Conservation (phyloP, 2,888 invertebrate species). For the Teleiodes luculella region DNA sequence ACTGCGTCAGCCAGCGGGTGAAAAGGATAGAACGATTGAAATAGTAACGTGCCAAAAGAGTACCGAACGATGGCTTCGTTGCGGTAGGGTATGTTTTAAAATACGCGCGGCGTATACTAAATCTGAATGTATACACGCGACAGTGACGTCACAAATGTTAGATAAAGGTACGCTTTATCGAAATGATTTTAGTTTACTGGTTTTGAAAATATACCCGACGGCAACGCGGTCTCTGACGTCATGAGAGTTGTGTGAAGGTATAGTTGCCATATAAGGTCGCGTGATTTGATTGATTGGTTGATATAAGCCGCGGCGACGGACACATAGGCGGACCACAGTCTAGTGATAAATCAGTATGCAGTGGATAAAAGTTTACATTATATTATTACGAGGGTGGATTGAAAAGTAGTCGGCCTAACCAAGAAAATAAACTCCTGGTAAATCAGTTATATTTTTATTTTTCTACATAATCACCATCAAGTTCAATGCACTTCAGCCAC, state of each 20-base stretch:
- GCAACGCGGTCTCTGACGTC: conserved; percentile 21
- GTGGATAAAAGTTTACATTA: too few relatives aligned
- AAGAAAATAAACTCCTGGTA: conserved; percentile 8
- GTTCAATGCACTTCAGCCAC: conserved; percentile 15
- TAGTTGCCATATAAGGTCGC: too few relatives aligned
- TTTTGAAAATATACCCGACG: conserved; percentile 21
- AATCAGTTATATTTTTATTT: conserved; percentile 17
- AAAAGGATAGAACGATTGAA: conserved; percentile 9
- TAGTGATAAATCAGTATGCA: too few relatives aligned
- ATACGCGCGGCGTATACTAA: not conserved
- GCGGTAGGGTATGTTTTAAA: conserved; percentile 13
- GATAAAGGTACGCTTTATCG: conserved; percentile 16
- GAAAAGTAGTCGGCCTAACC: conserved; percentile 3
- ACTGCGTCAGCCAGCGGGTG: conserved; percentile 3
- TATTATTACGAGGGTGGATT: too few relatives aligned
- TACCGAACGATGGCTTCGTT: conserved; percentile 8
- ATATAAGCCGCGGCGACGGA: too few relatives aligned
- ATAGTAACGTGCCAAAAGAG: conserved; percentile 7
- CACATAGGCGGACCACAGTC: too few relatives aligned
- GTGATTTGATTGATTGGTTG: too few relatives aligned
- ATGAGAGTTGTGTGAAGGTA: conserved; percentile 11
- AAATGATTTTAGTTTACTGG: conserved; percentile 14
- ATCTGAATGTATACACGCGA: conserved; percentile 13
- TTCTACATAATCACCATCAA: conserved; percentile 13
- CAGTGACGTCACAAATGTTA: conserved; percentile 18